Percentiles rank a stretch among this genome's conserved stretches.
phyloP scores from a whole-genome alignment of 2,888 invertebrate genomes.

The Drosophila kokeensis region DNA sequence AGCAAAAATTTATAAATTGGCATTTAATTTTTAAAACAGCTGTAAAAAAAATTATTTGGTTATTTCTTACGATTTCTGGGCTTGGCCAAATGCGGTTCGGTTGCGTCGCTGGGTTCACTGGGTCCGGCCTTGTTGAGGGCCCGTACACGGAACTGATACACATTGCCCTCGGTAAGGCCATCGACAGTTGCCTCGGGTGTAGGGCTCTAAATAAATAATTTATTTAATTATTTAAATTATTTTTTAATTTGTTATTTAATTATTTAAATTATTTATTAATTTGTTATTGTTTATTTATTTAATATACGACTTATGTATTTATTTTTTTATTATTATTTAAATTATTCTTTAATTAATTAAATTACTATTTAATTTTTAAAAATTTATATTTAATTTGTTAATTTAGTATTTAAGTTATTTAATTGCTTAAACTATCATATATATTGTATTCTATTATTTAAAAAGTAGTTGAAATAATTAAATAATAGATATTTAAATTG shows the following conservation, averaged over 20 bases:
- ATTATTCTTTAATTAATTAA: background rate
- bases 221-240: background rate
- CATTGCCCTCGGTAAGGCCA: conserved; percentile 94
- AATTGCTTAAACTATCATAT: background rate
- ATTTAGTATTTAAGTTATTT: background rate
- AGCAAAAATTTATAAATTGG: conserved; percentile 7
- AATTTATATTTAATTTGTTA: background rate
- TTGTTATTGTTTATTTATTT: too few relatives aligned
- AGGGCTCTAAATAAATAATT: conserved; percentile 86
- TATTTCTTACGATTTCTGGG: conserved; percentile 91
- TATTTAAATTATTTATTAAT: too few relatives aligned
- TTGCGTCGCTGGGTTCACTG: conserved; percentile 95
- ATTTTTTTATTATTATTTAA: too few relatives aligned
- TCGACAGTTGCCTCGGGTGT: conserved; percentile 93
- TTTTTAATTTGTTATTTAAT: background rate
- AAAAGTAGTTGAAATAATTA: background rate
- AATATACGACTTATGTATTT: background rate
- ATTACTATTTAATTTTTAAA: background rate
- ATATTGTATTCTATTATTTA: background rate
- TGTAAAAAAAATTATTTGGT: background rate
- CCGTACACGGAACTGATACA: conserved; percentile 97
- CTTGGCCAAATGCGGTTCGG: conserved; percentile 94
- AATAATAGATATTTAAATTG: background rate
- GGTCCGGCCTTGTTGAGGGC: conserved; percentile 98
- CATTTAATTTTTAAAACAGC: background rate